Evolutionary conservation across 2,113 vertebrate genomes (phyloP).

Genomic region (Pungitius pungitius): DNA sequence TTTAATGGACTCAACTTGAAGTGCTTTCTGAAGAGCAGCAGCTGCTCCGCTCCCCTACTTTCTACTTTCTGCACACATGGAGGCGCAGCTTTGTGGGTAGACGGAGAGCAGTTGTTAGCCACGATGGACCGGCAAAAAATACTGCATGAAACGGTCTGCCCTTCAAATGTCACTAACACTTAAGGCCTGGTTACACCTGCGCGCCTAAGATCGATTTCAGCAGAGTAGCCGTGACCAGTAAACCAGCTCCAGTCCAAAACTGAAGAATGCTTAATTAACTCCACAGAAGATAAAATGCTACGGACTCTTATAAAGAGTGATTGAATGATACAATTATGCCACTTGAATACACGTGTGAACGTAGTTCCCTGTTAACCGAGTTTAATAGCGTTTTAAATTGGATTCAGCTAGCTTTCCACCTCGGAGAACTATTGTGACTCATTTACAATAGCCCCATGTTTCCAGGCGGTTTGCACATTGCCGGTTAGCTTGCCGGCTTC

Average conservation of each 20-base stretch:
- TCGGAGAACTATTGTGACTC: not conserved
- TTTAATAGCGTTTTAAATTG: not conserved
- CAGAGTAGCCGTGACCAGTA: not conserved
- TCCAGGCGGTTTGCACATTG: not conserved
- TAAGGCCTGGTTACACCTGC: not conserved
- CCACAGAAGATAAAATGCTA: not conserved
- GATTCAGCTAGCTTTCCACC: not conserved
- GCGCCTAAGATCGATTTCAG: not conserved
- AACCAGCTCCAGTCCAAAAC: conserved; percentile 2
- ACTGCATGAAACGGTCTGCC: conserved; percentile 3
- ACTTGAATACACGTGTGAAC: not conserved
- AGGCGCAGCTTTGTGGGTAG: conserved; percentile 8
- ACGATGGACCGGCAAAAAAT: conserved; percentile 3
- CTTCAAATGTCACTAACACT: conserved; percentile 1
- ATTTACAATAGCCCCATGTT: not conserved
- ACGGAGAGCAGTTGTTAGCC: conserved; percentile 8
- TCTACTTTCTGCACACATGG: not conserved
- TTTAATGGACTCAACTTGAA: conserved; percentile 34
- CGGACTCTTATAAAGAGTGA: not conserved
- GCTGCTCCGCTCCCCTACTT: conserved; percentile 11
- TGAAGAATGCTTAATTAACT: not conserved
- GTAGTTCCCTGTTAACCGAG: not conserved
- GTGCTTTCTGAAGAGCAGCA: conserved; percentile 16
- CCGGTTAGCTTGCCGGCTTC: not conserved
- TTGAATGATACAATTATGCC: not conserved